A percentile compares a stretch with the other conserved stretches of the same genome.
Conservation (phyloP, 2,797 vertebrate species). For the Tarsius wallacei region DNA sequence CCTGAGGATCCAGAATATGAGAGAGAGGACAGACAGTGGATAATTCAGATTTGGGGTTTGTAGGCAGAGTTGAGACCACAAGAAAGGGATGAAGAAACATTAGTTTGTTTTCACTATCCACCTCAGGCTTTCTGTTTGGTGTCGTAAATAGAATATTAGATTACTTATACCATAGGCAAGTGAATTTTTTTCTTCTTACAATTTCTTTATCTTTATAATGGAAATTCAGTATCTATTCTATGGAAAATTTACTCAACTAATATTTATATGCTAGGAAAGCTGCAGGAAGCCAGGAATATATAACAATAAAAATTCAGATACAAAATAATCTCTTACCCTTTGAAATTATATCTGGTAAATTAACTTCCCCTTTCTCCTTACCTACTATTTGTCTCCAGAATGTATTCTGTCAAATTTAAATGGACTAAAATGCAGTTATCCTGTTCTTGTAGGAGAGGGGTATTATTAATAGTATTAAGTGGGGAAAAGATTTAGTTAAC, state of each 20-base stretch:
- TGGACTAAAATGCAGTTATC: neutral
- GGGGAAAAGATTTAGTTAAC: neutral
- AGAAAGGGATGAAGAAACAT: neutral
- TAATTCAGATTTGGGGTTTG: neutral
- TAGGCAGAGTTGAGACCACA: neutral
- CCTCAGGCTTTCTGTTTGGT: neutral
- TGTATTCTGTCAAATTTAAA: conserved; percentile 49
- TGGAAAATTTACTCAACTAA: neutral
- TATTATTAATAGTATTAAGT: neutral
- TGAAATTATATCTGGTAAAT: neutral
- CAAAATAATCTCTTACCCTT: neutral
- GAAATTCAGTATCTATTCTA: neutral
- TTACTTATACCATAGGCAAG: neutral
- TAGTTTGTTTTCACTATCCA: neutral
- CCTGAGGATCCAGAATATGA: neutral
- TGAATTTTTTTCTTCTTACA: neutral
- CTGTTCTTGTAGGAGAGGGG: neutral
- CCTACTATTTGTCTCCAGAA: neutral
- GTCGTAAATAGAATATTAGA: neutral
- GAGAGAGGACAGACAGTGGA: neutral
- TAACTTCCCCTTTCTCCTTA: neutral
- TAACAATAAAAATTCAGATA: neutral
- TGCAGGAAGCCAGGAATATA: neutral
- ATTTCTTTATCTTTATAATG: neutral
- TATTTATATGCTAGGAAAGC: neutral